A percentile compares a stretch with the other conserved stretches of the same genome.
These are phyloP conservation scores for Mormyrops boulengeri DNA, from an alignment of 2,797 vertebrate species.

Conservation along the genomic window DNA sequence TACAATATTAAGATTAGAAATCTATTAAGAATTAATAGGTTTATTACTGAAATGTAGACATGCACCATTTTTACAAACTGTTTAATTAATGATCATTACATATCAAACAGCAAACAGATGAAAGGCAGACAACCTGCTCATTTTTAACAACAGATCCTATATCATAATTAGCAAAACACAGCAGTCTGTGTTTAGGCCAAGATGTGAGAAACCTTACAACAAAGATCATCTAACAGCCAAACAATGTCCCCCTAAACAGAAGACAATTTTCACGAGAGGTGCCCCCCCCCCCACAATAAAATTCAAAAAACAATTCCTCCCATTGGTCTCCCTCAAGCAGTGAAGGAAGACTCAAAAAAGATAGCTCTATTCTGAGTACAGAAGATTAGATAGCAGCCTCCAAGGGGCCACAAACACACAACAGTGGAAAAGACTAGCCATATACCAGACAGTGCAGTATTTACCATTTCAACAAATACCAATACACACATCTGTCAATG, in stretches of 20 bases:
- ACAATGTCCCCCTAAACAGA: background rate
- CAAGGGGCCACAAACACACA: background rate
- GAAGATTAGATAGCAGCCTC: background rate
- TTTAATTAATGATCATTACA: background rate
- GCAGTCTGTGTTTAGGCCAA: background rate
- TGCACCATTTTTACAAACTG: background rate
- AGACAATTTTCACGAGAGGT: background rate
- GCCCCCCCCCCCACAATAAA: background rate
- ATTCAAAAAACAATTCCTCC: background rate
- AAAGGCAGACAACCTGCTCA: background rate
- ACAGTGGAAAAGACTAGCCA: background rate
- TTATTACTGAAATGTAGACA: background rate
- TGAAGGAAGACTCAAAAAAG: background rate
- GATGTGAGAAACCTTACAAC: background rate
- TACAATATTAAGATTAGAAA: background rate
- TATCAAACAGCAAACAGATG: background rate
- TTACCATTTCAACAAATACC: background rate
- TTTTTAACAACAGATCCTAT: background rate
- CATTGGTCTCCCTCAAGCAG: background rate
- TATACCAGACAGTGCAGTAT: background rate
- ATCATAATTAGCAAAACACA: background rate
- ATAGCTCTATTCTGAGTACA: background rate
- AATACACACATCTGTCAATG: background rate
- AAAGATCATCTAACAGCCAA: background rate
- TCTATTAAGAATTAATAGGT: background rate